Evolutionary conservation across 2,888 invertebrate species (phyloP).

Genomic region (Thecophora atra): DNA sequence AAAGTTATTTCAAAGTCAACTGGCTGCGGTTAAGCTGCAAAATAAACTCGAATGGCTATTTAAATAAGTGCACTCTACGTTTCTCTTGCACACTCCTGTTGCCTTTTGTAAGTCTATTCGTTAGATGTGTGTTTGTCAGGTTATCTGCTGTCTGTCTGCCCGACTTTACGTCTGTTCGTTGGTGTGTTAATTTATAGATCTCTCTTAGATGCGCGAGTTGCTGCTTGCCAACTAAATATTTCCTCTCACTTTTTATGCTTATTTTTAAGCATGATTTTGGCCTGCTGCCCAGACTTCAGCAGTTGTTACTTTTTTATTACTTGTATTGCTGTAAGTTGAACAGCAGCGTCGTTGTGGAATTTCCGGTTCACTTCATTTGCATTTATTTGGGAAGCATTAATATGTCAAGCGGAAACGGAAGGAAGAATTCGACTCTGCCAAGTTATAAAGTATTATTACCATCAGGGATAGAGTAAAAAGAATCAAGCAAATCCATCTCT

Average conservation of each 20-base stretch:
- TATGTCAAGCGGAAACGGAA: conserved; percentile 27
- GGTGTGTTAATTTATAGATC: background rate
- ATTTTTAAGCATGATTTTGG: background rate
- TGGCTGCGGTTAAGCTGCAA: background rate
- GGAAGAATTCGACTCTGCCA: conserved; percentile 13
- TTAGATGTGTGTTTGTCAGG: background rate
- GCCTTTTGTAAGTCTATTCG: background rate
- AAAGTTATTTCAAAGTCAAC: conserved; percentile 3
- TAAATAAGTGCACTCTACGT: background rate
- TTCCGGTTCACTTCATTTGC: conserved; percentile 31
- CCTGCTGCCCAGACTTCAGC: conserved; percentile 7
- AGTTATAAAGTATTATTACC: conserved; percentile 14
- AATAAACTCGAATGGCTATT: background rate
- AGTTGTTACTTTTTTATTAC: background rate
- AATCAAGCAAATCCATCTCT: background rate
- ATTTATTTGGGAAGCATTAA: conserved; percentile 34
- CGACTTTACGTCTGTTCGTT: background rate
- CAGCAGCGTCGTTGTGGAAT: conserved; percentile 9
- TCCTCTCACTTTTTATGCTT: conserved; percentile 1
- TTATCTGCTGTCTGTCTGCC: background rate
- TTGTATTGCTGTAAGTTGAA: background rate
- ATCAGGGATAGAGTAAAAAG: background rate
- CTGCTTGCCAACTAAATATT: background rate
- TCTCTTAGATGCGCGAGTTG: background rate
- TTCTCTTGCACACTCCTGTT: background rate